Evolutionary conservation across 2,113 vertebrate species (phyloP), one percentile per base, ranked within the genome.

Genomic region (Cyprinodon brontotheroides): DNA sequence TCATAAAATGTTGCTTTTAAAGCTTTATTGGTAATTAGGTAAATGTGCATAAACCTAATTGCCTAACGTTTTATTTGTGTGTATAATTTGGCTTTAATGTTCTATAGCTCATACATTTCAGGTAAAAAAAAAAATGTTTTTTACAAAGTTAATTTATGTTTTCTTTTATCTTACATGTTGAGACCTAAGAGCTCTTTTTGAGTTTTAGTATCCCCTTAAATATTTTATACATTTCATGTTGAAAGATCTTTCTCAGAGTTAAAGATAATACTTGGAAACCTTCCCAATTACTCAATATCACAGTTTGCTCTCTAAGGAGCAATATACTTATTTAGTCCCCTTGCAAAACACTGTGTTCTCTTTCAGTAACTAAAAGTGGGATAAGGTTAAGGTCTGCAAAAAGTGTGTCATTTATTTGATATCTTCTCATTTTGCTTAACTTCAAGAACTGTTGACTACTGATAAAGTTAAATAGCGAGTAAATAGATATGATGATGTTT

Each of bases 341-440:
- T 57, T 57, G 50, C 50, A 57, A 57, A 57, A 57, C 7, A 57
- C 17, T 20, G 4, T 15, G 15, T 14, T 57, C 20, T 57, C 17
- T n/a, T 20, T 20, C 50, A 57, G 50, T 1, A 65, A 20, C 13
- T 47, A 65, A 60, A 60, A 70, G 14, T 59, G 38, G 15, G 68
- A 36, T 70, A 37, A 70, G 67, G 45, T 63, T 20, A 37, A 57
- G 17, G 17, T 50, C 8, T 43, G 4, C 39, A 37, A 74, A 74
- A 20, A 79, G 50, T 65, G 14, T 43, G 39, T 47, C 65, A 15
- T 40, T 53, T 41, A 67, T 40, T 48, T 4, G 11, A 39, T n/a
- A 38, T 60, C 48, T 69, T 69, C 37, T 64, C 39, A 68, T 48
- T 65, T 87, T 68, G 64, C n/a, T n/a, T 67, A 70, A 65, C 39